phyloP scores from a whole-genome alignment of 2,888 invertebrate genomes.

The Busseola fusca region DNA sequence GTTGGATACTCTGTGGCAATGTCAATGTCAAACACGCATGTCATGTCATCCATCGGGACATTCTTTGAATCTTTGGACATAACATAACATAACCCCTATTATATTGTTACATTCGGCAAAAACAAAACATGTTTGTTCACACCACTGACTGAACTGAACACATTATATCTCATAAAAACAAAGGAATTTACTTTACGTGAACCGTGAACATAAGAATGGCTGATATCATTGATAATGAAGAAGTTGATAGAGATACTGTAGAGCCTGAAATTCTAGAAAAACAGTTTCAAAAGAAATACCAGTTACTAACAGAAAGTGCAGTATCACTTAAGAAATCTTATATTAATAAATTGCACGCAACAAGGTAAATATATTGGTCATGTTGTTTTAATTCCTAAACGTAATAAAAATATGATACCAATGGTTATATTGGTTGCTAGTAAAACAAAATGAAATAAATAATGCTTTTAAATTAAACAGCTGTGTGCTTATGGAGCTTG shows the following conservation, averaged over 20 bases:
- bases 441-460: background rate
- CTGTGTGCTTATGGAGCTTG: background rate
- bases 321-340: constrained; percentile 89
- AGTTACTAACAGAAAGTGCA: constrained; percentile 84
- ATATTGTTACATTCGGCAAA: too few relatives aligned
- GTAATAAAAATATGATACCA: background rate
- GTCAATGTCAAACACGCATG: too few relatives aligned
- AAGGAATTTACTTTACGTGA: background rate
- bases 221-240: constrained; percentile 81
- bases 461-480: background rate
- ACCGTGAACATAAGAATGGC: constrained; percentile 65
- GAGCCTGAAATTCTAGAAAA: constrained; percentile 71
- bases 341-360: constrained; percentile 89
- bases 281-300: constrained; percentile 77
- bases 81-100: too few relatives aligned
- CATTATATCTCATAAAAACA: constrained; percentile 17
- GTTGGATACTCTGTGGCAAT: too few relatives aligned
- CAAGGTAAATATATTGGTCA: constrained; percentile 81
- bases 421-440: too few relatives aligned
- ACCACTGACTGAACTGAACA: background rate
- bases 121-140: constrained; percentile 46
- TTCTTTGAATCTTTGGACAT: too few relatives aligned
- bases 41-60: background rate
- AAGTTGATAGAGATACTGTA: constrained; percentile 79
- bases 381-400: background rate